These are phyloP conservation scores for Drosophila ezoana DNA, from an alignment of 2,888 invertebrate genomes.

Conservation along the genomic window DNA sequence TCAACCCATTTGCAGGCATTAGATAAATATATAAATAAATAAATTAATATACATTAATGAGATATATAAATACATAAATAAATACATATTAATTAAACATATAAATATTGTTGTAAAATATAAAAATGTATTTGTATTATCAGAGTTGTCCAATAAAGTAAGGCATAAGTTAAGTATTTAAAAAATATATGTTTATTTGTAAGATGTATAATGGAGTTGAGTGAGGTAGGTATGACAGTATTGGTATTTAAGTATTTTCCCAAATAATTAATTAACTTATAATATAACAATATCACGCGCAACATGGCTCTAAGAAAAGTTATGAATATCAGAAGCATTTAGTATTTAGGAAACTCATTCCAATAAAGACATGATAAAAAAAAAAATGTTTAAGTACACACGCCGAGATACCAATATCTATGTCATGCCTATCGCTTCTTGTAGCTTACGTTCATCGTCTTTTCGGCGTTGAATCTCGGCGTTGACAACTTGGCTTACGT, in stretches of 20 bases:
- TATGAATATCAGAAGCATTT: not conserved
- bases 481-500: slow-evolving; percentile 20
- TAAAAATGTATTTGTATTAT: too few species aligned
- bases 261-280: not conserved
- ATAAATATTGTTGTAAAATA: too few species aligned
- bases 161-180: too few species aligned
- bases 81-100: too few species aligned
- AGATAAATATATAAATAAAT: too few species aligned
- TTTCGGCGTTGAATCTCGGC: slow-evolving; percentile 24
- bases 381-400: not conserved
- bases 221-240: not conserved
- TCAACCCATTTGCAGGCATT: too few species aligned
- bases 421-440: slow-evolving; percentile 27
- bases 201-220: too few species aligned
- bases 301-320: not conserved
- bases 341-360: not conserved
- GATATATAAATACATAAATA: too few species aligned
- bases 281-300: not conserved
- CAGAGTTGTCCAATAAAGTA: too few species aligned
- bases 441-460: slow-evolving; percentile 40
- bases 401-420: slow-evolving; percentile 10
- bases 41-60: too few species aligned
- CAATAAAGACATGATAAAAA: not conserved
- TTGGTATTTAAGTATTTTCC: not conserved
- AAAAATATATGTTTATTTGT: too few species aligned